Evolutionary conservation across 2,888 invertebrate species (phyloP).

Genomic region (Meteorus cinctellus): DNA sequence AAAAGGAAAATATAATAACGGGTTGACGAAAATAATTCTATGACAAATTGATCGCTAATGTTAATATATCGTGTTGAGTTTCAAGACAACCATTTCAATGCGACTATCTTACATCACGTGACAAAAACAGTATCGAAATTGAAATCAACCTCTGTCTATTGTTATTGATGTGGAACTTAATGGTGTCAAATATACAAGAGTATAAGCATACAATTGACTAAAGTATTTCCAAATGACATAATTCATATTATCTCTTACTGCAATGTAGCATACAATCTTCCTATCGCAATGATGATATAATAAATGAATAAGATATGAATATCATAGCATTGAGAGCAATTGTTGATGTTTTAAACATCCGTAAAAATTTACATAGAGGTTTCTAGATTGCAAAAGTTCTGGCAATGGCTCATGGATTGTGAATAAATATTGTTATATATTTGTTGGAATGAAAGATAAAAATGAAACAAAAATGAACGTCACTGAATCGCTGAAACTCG

Average conservation of each 20-base stretch:
- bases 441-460: constrained; percentile 12
- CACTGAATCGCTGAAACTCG: constrained; percentile 25
- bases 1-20: background rate
- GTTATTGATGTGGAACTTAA: background rate
- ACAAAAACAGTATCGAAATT: background rate
- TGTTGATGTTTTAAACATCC: background rate
- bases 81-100: background rate
- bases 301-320: background rate
- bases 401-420: background rate
- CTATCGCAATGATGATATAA: background rate
- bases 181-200: background rate
- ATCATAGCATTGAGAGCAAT: background rate
- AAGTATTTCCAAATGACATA: background rate
- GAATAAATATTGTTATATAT: constrained; percentile 26
- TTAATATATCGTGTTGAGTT: background rate
- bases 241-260: background rate
- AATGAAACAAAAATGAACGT: constrained; percentile 22
- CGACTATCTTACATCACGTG: background rate
- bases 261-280: background rate
- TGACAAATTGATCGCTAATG: constrained; percentile 2
- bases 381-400: background rate
- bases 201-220: background rate
- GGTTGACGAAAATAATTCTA: background rate
- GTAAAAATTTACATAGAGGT: background rate
- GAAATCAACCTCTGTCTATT: background rate